Conservation (phyloP, 2,888 invertebrate genomes). For the Willowsia nigromaculata region DNA sequence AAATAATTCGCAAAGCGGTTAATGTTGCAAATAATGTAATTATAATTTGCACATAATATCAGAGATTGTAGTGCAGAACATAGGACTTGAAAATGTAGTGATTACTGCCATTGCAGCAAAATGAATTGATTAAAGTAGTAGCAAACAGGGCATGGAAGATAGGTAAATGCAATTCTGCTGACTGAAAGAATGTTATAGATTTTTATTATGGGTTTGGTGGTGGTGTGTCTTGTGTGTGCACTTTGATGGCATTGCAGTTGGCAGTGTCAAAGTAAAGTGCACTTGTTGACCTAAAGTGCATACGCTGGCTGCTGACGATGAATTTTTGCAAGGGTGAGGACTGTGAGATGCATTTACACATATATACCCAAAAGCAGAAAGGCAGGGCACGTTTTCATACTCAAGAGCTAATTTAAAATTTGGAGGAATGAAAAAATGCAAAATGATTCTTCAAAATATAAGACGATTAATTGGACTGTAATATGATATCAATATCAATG, state of each 20-base stretch:
- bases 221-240: conserved; percentile 18
- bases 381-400: neutral
- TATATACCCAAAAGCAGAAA: neutral
- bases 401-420: neutral
- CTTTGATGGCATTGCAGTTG: conserved; percentile 18
- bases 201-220: neutral
- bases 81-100: neutral
- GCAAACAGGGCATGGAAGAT: neutral
- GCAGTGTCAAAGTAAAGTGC: neutral
- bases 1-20: neutral
- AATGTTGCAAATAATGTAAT: conserved; percentile 19
- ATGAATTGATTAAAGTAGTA: neutral
- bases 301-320: neutral
- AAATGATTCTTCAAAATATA: neutral
- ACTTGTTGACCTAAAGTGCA: neutral
- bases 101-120: neutral
- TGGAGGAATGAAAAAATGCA: neutral
- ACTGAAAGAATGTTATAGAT: neutral
- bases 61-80: neutral
- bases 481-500: conserved; percentile 24
- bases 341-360: neutral
- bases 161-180: neutral
- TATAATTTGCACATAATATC: neutral
- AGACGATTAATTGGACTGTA: neutral
- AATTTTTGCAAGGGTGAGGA: neutral